phyloP scores from a whole-genome alignment of 53 echinoderm and acorn worm species.

The Holothuria scabra region DNA sequence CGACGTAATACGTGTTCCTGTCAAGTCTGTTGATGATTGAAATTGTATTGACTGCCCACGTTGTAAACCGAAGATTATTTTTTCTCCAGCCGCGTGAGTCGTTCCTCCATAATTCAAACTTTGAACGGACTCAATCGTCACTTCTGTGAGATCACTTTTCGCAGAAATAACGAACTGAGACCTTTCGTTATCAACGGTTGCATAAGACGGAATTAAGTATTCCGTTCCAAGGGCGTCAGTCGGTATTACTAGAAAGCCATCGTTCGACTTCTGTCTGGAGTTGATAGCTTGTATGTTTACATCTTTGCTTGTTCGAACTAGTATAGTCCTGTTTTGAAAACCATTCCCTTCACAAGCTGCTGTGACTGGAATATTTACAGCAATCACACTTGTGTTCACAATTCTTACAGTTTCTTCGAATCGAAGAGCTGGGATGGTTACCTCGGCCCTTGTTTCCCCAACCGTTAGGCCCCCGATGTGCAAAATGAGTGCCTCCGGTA shows the following conservation, averaged over 20 bases:
- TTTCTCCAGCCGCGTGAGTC: constrained; percentile 64
- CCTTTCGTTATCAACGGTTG: constrained; percentile 75
- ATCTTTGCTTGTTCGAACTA: constrained; percentile 59
- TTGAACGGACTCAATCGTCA: constrained; percentile 59
- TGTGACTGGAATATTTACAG: constrained; percentile 62
- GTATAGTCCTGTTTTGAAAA: constrained; percentile 78
- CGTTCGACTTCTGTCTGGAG: constrained; percentile 71
- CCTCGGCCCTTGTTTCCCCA: constrained; percentile 66
- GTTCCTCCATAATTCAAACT: constrained; percentile 62
- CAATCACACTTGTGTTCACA: constrained; percentile 36
- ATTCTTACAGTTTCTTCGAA: constrained; percentile 44
- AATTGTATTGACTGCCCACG: constrained; percentile 87
- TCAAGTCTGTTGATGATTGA: constrained; percentile 80
- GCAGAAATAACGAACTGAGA: constrained; percentile 81
- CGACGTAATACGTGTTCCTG: constrained; percentile 76
- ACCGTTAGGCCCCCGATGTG: constrained; percentile 73
- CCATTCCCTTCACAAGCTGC: constrained; percentile 76
- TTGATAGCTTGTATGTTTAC: constrained; percentile 82
- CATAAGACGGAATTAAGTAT: constrained; percentile 87
- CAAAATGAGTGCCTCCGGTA: constrained; percentile 67
- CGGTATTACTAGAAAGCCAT: constrained; percentile 84
- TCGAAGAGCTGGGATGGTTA: constrained; percentile 68
- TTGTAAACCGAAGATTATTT: constrained; percentile 67
- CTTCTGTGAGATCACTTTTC: constrained; percentile 62
- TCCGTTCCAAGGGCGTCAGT: constrained; percentile 77